Percentiles rank a stretch among this genome's conserved stretches.
Conservation (phyloP, 2,797 vertebrate species). For the Choloepus didactylus region DNA sequence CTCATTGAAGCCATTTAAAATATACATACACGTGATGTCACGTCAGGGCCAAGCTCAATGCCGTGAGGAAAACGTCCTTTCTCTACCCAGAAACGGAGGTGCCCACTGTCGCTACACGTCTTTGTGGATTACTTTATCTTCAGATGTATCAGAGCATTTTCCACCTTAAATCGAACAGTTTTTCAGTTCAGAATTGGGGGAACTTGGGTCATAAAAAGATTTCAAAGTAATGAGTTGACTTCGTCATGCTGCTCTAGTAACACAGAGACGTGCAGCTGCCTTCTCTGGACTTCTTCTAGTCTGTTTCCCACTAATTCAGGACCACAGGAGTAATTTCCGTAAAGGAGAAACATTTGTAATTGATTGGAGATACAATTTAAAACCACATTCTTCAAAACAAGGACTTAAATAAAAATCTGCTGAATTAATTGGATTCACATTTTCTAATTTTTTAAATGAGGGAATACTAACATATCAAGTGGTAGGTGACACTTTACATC, state of each 20-base stretch:
- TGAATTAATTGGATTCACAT: constrained; percentile 31
- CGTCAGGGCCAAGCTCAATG: not conserved
- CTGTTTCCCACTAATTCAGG: not conserved
- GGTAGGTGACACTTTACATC: not conserved
- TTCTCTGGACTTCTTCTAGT: not conserved
- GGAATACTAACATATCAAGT: not conserved
- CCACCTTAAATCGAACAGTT: not conserved
- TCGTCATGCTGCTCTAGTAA: not conserved
- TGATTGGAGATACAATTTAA: not conserved
- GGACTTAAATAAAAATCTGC: not conserved
- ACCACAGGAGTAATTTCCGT: not conserved
- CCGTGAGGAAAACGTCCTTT: not conserved
- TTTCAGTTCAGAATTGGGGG: constrained; percentile 36
- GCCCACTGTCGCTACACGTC: not conserved
- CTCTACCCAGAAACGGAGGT: not conserved
- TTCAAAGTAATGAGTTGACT: not conserved
- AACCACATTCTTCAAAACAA: constrained; percentile 49
- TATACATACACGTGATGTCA: not conserved
- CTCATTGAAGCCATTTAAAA: constrained; percentile 42
- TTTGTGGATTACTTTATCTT: not conserved
- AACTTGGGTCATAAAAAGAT: not conserved
- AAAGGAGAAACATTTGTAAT: not conserved
- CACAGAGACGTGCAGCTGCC: not conserved
- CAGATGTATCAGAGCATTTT: not conserved
- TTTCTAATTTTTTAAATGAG: constrained; percentile 52